Evolutionary conservation across 2,888 invertebrate genomes (phyloP).

Genomic region (Epinotia bilunana): DNA sequence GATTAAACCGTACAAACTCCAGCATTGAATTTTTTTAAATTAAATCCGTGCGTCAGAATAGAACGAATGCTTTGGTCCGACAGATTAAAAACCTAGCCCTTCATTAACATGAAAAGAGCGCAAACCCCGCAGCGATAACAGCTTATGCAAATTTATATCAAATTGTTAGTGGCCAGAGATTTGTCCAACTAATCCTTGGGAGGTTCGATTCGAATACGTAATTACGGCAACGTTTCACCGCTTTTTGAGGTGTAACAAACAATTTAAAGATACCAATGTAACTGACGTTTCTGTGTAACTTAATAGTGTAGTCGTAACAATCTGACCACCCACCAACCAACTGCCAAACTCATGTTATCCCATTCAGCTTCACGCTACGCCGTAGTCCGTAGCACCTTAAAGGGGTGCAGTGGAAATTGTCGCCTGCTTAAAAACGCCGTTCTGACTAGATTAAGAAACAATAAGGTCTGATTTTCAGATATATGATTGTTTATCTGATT

Average conservation of each 20-base stretch:
- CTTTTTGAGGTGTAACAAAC: background rate
- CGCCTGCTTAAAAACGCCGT: too few species aligned
- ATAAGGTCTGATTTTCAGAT: too few species aligned
- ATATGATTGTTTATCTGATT: too few species aligned
- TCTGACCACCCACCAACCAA: background rate
- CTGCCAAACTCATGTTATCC: background rate
- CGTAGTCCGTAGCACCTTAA: too few species aligned
- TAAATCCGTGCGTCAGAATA: slow-evolving; percentile 15
- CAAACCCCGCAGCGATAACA: slow-evolving; percentile 68
- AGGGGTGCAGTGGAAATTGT: too few species aligned
- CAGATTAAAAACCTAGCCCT: slow-evolving; percentile 54
- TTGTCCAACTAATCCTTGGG: slow-evolving; percentile 59
- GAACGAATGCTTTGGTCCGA: slow-evolving; percentile 45
- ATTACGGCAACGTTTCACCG: background rate
- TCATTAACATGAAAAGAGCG: slow-evolving; percentile 78
- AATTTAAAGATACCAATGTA: background rate
- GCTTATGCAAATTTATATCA: slow-evolving; percentile 74
- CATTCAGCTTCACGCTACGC: too few species aligned
- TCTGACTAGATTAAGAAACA: too few species aligned
- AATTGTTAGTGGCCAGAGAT: slow-evolving; percentile 71
- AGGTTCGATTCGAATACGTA: slow-evolving; percentile 43
- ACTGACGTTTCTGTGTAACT: too few species aligned
- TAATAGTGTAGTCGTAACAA: background rate
- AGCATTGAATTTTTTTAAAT: slow-evolving; percentile 5
- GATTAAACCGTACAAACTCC: background rate